phyloP scores from a whole-genome alignment of 1,140 invertebrate genomes.

The Neocloeon triangulifer region DNA sequence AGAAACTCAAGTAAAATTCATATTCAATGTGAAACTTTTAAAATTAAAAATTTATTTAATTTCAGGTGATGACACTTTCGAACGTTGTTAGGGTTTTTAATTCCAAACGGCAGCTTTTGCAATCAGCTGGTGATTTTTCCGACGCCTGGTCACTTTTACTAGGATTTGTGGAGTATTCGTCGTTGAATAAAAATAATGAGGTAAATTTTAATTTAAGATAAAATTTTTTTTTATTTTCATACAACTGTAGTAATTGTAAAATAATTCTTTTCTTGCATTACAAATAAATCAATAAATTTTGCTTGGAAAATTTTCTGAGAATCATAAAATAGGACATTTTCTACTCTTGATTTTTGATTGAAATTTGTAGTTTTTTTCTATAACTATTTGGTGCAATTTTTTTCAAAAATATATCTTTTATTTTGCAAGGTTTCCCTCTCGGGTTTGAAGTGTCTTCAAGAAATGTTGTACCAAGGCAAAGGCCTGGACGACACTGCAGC shows the following conservation, averaged over 20 bases:
- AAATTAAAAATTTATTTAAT: neutral
- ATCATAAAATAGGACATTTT: too few species aligned
- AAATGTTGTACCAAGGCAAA: constrained; percentile 52
- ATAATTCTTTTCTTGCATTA: too few species aligned
- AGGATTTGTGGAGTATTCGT: constrained; percentile 82
- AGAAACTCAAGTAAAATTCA: constrained; percentile 63
- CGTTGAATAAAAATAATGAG: constrained; percentile 79
- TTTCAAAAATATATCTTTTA: neutral
- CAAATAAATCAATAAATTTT: too few species aligned
- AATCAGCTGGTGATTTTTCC: constrained; percentile 71
- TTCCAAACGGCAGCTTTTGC: constrained; percentile 64
- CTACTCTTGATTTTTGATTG: too few species aligned
- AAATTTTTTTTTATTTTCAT: neutral
- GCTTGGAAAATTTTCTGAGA: too few species aligned
- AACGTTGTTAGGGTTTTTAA: constrained; percentile 66
- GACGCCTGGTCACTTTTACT: constrained; percentile 79
- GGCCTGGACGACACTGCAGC: constrained; percentile 15
- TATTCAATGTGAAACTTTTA: constrained; percentile 4
- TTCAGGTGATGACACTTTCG: constrained; percentile 41
- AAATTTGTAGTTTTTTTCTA: too few species aligned
- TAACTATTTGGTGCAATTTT: too few species aligned
- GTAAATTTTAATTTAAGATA: constrained; percentile 17
- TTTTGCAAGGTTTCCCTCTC: constrained; percentile 52
- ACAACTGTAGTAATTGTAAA: neutral
- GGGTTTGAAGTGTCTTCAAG: constrained; percentile 86